A percentile compares a stretch with the other conserved stretches of the same genome.
These are phyloP conservation scores for Ennomos quercinarius DNA, from an alignment of 2,888 invertebrate species.

Conservation along the genomic window DNA sequence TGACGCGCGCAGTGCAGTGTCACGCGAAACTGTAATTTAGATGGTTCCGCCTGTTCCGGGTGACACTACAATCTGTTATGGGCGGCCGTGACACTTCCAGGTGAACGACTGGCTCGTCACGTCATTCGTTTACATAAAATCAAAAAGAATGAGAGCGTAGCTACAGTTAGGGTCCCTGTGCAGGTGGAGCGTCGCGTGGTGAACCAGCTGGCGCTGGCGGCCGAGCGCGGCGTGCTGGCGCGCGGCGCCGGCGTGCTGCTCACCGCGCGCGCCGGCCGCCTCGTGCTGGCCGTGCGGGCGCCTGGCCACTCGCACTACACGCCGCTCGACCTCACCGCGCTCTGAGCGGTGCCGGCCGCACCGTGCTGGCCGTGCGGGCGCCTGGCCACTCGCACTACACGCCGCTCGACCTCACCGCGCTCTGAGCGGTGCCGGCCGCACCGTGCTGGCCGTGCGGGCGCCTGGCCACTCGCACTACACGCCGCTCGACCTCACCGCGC, in stretches of 20 bases:
- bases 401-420: conserved; percentile 60
- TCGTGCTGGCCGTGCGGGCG: conserved; percentile 63
- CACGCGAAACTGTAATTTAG: too few relatives aligned
- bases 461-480: conserved; percentile 38
- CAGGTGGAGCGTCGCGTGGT: conserved; percentile 82
- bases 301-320: conserved; percentile 38
- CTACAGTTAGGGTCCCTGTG: background rate
- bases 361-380: conserved; percentile 63
- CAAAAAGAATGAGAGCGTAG: too few relatives aligned
- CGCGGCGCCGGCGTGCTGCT: conserved; percentile 85
- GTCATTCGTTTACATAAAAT: too few relatives aligned
- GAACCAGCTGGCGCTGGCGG: conserved; percentile 40
- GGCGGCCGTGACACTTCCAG: too few relatives aligned
- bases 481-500: conserved; percentile 60
- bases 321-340: conserved; percentile 60
- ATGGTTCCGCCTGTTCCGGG: too few relatives aligned
- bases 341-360: conserved; percentile 57
- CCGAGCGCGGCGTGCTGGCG: conserved; percentile 81
- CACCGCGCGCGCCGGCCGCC: conserved; percentile 62
- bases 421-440: conserved; percentile 57
- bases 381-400: conserved; percentile 38
- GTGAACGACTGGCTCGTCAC: too few relatives aligned
- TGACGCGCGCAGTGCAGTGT: too few relatives aligned
- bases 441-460: conserved; percentile 63
- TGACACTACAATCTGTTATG: too few relatives aligned